Evolutionary conservation across 2,113 vertebrate genomes (phyloP), one percentile per base, ranked within the genome.

Genomic region (Typhlomys cinereus): DNA sequence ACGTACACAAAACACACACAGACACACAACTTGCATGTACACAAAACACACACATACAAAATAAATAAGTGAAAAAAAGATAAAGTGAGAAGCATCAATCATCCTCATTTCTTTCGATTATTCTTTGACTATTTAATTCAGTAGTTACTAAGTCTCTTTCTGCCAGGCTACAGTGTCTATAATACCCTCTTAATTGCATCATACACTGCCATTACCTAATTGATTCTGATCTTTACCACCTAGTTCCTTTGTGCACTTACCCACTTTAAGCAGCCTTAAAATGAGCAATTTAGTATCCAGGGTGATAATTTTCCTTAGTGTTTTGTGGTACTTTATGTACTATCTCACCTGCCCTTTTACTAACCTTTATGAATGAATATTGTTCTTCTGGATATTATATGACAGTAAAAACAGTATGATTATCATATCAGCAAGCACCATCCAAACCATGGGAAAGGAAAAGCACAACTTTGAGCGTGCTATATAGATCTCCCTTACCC

Each of bases 221-320:
- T 70, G 82, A 52, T 66, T 89, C 86, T 92, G 29, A 52, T 89
- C n/a, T 93, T 89, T 87, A 46, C 89, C 21, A 75, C 44, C 57
- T 79, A 12, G 88, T 89, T 92, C 17, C 61, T 59, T 90, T 71
- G 1, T 57, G 23, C 27, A 5, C 21, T 80, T 13, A 10, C 39
- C 14, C 44, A 66, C 27, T 69, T 88, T 20, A 81, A 36, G 18
- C 74, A 95, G 34, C 41, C 44, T 39, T 79, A 61, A 96, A 92
- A 79, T 76, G 48, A 80, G 25, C 21, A 34, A 8, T 48, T 70
- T 90, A 88, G 70, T 21, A 89, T 83, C 39, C 27, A 80, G 23
- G 36, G 41, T 88, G n/a, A 88, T 79, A 9, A 48, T 87, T 94
- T 95, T 93, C 80, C 59, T 48, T 93, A 79, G 46, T 15, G 50